A percentile compares a stretch with the other conserved stretches of the same genome.
Evolutionary conservation across 1,140 invertebrate genomes (phyloP).

Genomic region (Pseudachorutes palmiensis): DNA sequence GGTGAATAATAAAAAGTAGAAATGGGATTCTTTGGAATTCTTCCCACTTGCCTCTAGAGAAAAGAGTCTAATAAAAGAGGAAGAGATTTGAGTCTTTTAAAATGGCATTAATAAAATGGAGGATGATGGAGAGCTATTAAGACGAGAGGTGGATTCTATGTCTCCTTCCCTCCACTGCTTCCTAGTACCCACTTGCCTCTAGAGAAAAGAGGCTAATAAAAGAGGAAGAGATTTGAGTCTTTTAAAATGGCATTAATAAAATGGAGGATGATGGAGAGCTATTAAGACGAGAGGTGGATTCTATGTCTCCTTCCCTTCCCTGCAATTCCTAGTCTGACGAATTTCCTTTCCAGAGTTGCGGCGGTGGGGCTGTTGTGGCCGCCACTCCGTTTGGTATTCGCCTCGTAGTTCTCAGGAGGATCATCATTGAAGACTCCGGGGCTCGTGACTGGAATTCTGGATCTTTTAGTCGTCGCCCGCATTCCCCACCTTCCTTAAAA

Average conservation of each 20-base stretch:
- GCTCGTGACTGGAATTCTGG: background rate
- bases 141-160: background rate
- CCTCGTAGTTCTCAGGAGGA: background rate
- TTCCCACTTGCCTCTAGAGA: background rate
- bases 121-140: slow-evolving; percentile 1
- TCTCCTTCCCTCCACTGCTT: too few relatives aligned
- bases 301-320: background rate
- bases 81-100: background rate
- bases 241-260: background rate
- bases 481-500: background rate
- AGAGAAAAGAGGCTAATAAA: background rate
- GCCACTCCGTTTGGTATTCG: background rate
- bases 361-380: background rate
- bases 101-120: background rate
- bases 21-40: background rate
- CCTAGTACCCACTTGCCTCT: background rate
- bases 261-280: background rate
- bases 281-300: slow-evolving; percentile 5
- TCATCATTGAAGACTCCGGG: slow-evolving; percentile 7
- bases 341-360: background rate
- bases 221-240: background rate
- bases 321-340: too few relatives aligned
- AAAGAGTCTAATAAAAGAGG: background rate
- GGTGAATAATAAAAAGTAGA: background rate
- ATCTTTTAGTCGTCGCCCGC: background rate